Base-by-base conservation (phyloP, 1,140 invertebrate genomes). In the Lasaia peninsularis region DNA sequence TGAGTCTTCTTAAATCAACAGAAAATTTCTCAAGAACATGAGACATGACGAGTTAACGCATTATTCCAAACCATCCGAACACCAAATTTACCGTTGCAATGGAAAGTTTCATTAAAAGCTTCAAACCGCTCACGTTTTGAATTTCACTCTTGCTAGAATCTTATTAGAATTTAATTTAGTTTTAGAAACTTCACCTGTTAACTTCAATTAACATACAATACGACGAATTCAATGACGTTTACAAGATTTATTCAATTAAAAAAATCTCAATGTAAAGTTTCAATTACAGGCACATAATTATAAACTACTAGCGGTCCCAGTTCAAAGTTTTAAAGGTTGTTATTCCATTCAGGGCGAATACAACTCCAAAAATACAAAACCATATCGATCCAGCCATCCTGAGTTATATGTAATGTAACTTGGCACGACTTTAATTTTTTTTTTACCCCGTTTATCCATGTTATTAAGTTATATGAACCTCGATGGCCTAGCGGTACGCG, bases 101-200 rank as follows among this genome's bases (percentile, higher is more conserved):
- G 73, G 82, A 86, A 86, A 84, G 82, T 78, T 72, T 70, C 62
- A 75, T 74, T 69, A 73, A 61, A 73, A 66, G 37, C 37, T 71
- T 69, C 63, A 73, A 70, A 67, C 65, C 75, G 62, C 69, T 69
- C 61, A 67, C 70, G 61, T 62, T 71, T 65, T 62, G 60, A 73
- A 64, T 63, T 73, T 75, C 56, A 66, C 66, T 69, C 65, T 65
- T 58, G 57, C 65, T 63, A 68, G 69, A 78, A 66, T 85, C 81
- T 73, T 78, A 82, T 82, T 78, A 69, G 73, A 71, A 69, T 57
- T 62, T 63, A 56, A 60, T 60, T 57, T 55, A 63, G 53, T 60
- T 62, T 55, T 55, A 55, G 53, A 55, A 55, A 55, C 52, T 40
- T 44, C 9, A 54, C 53, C 53, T 55, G 37, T 28, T 35, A 24